Evolutionary conservation across 2,888 invertebrate species (phyloP).

Genomic region (Acleris laterana): DNA sequence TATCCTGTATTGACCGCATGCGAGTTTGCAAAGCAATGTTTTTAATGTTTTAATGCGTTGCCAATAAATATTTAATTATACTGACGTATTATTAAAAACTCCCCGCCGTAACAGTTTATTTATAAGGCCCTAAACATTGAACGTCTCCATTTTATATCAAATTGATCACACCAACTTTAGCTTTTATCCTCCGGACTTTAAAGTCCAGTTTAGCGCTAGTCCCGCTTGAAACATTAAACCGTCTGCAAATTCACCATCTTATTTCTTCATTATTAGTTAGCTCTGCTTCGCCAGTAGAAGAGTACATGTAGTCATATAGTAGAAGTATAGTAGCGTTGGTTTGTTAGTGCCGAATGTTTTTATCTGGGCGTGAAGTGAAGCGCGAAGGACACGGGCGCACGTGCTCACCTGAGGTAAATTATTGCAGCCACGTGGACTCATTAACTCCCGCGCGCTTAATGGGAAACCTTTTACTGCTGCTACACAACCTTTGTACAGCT

Average conservation of each 20-base stretch:
- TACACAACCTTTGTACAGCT: too few relatives aligned
- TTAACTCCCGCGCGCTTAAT: constrained; percentile 73
- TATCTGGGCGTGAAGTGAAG: constrained; percentile 25
- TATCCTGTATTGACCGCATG: constrained; percentile 61
- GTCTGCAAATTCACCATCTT: constrained; percentile 80
- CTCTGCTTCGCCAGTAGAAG: constrained; percentile 70
- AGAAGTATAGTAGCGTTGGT: constrained; percentile 29
- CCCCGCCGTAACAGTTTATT: not conserved
- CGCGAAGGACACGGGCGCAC: constrained; percentile 55
- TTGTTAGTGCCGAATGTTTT: constrained; percentile 16
- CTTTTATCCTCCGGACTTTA: constrained; percentile 53
- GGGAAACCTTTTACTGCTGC: constrained; percentile 47
- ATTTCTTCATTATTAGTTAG: constrained; percentile 82
- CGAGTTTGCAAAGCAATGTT: constrained; percentile 54
- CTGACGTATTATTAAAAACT: not conserved
- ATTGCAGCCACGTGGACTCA: constrained; percentile 78
- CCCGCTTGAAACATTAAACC: constrained; percentile 65
- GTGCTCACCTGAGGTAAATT: constrained; percentile 79
- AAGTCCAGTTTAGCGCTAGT: constrained; percentile 54
- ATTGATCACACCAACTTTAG: constrained; percentile 50
- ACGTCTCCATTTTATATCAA: constrained; percentile 57
- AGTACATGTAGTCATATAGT: constrained; percentile 53
- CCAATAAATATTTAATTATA: not conserved
- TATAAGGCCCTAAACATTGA: not conserved
- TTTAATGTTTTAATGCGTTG: constrained; percentile 41